Base-by-base conservation (phyloP, 1,140 invertebrate species). In the Gonioctena quinquepunctata region DNA sequence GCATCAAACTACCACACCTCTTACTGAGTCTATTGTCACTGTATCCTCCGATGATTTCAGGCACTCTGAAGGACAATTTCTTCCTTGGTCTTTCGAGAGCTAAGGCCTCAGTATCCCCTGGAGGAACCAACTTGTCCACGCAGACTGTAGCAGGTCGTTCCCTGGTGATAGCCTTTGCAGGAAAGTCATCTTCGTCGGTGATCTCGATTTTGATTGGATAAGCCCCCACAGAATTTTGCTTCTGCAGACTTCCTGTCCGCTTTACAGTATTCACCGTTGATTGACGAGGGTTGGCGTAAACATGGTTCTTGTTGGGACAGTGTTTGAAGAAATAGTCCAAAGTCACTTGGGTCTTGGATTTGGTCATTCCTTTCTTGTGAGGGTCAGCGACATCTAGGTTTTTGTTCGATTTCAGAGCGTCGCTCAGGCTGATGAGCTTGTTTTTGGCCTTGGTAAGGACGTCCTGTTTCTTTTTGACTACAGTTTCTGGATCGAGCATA, bases 21-120 rank as follows among this genome's bases (percentile, higher is more conserved):
- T 16, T 62, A 42, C 42, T 22, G 13, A 19, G 13, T 19, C 5
- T 19, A 18, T 2, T 42, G 13, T 19, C 26, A 62, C 7, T 21
- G 19, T 19, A 16, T 21, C 23, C 23, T 22, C n/a, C 18, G 42
- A 19, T 62, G 18, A 92, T 90, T 82, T 93, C 92, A 1, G 93
- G 93, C 76, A 94, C 93, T 65, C 93, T 89, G 79, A 95, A 95
- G 0, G 92, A 94, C 1, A 95, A 84, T 77, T 95, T 95, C 82
- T 95, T 95, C 21, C 92, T 85, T 0, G 93, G 93, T 72, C 89
- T 88, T 62, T 92, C 89, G 18, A 85, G 84, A 26, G 80, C 82
- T 68, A 88, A 84, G 72, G 77, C 70, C 81, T 84, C 78, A 76
- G 81, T 71, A 62, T 74, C 74, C 76, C 75, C 57, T 78, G 69